Conservation (phyloP, 2,113 vertebrate genomes). For the Amphiprion ocellaris region DNA sequence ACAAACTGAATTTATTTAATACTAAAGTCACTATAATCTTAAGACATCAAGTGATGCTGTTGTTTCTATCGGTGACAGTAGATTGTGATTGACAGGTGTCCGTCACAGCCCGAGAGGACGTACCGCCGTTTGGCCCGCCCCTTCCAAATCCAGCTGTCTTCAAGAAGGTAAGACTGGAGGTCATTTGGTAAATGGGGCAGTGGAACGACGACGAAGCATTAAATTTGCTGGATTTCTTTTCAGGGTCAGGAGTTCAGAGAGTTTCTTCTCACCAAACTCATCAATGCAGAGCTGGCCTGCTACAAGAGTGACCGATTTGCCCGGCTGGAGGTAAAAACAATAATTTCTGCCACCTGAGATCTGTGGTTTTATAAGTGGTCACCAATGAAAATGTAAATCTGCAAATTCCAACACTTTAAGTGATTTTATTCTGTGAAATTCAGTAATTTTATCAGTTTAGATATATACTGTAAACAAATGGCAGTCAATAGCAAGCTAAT, state of each 20-base stretch:
- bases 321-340: constrained; percentile 90
- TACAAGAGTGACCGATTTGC: constrained; percentile 97
- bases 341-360: too few species aligned
- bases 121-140: constrained; percentile 91
- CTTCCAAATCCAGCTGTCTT: constrained; percentile 91
- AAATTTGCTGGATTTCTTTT: background rate
- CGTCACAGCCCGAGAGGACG: constrained; percentile 93
- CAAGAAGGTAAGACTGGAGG: constrained; percentile 87
- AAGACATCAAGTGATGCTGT: too few species aligned
- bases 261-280: constrained; percentile 96
- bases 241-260: constrained; percentile 94
- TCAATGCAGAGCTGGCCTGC: constrained; percentile 93
- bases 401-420: too few species aligned
- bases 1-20: too few species aligned
- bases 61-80: background rate
- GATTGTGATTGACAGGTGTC: constrained; percentile 87
- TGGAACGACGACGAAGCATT: too few species aligned
- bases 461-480: too few species aligned
- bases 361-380: too few species aligned
- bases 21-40: too few species aligned
- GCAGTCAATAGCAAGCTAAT: too few species aligned
- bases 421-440: too few species aligned
- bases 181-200: background rate
- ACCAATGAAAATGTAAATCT: too few species aligned
- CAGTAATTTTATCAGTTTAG: too few species aligned